phyloP scores from a whole-genome alignment of 2,888 invertebrate species.

The Muschampia plurimacula region DNA sequence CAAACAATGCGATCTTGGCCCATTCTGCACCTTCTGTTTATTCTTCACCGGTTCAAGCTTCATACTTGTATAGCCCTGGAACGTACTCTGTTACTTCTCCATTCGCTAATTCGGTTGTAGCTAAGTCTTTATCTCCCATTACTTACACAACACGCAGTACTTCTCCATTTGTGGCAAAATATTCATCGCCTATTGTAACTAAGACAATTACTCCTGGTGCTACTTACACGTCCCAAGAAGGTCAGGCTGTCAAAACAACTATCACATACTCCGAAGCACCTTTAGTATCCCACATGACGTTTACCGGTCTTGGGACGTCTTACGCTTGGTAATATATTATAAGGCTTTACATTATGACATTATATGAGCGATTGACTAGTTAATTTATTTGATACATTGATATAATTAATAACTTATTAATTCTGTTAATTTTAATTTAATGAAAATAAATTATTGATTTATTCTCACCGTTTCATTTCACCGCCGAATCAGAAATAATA shows the following conservation, averaged over 20 bases:
- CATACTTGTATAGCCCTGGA: slow-evolving; percentile 33
- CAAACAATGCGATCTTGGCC: slow-evolving; percentile 40
- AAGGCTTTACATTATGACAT: slow-evolving; percentile 41
- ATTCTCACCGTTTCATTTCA: not conserved
- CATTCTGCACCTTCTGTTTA: slow-evolving; percentile 48
- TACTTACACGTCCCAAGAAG: slow-evolving; percentile 47
- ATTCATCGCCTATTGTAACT: slow-evolving; percentile 44
- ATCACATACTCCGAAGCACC: slow-evolving; percentile 56
- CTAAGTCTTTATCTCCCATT: slow-evolving; percentile 46
- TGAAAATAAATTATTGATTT: not conserved
- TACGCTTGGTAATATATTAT: slow-evolving; percentile 59
- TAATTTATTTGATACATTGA: slow-evolving; percentile 46
- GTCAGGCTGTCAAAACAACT: slow-evolving; percentile 50
- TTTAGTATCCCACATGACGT: slow-evolving; percentile 58
- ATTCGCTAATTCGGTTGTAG: slow-evolving; percentile 19
- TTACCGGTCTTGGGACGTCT: slow-evolving; percentile 54
- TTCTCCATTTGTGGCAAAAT: slow-evolving; percentile 43
- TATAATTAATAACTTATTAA: slow-evolving; percentile 40
- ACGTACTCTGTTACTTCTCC: slow-evolving; percentile 46
- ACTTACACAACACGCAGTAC: slow-evolving; percentile 41
- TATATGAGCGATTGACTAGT: slow-evolving; percentile 62
- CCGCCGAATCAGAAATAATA: too few species aligned
- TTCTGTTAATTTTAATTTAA: slow-evolving; percentile 7
- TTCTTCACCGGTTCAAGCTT: slow-evolving; percentile 46
- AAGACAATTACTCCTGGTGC: slow-evolving; percentile 43